These are phyloP conservation scores for Tupaia chinensis DNA, from an alignment of 2,113 vertebrate genomes.

Conservation along the genomic window DNA sequence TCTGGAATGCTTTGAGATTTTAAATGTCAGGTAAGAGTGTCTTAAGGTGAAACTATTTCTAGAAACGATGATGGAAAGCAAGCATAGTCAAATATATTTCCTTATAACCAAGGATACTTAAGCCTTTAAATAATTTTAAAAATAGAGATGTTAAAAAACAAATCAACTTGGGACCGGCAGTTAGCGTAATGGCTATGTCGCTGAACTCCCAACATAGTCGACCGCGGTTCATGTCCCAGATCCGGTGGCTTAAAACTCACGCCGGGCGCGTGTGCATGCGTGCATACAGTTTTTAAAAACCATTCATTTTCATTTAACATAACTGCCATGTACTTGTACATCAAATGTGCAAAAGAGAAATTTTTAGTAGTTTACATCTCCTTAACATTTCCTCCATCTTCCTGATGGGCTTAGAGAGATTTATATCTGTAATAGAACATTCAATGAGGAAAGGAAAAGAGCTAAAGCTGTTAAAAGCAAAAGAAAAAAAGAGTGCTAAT, in stretches of 20 bases:
- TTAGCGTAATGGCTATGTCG: too few relatives aligned
- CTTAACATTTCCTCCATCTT: slow-evolving; percentile 65
- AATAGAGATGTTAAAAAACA: not conserved
- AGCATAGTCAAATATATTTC: not conserved
- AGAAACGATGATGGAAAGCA: not conserved
- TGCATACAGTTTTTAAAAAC: not conserved
- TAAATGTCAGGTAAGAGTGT: not conserved
- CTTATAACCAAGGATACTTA: not conserved
- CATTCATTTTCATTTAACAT: slow-evolving; percentile 51
- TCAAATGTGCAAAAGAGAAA: slow-evolving; percentile 21
- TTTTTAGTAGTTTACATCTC: slow-evolving; percentile 40
- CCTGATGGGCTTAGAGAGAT: slow-evolving; percentile 52
- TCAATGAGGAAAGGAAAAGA: slow-evolving; percentile 39
- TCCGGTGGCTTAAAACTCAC: too few relatives aligned
- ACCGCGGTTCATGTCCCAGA: too few relatives aligned
- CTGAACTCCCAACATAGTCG: too few relatives aligned
- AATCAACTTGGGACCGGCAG: too few relatives aligned
- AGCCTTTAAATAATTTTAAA: not conserved
- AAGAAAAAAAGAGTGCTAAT: slow-evolving; percentile 45
- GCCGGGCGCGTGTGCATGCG: too few relatives aligned
- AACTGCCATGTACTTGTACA: slow-evolving; percentile 16
- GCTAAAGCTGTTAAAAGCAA: slow-evolving; percentile 54
- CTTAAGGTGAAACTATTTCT: not conserved
- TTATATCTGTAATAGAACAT: slow-evolving; percentile 55
- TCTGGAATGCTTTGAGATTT: not conserved